Evolutionary conservation across 1,140 invertebrate species (phyloP), one percentile per base, ranked within the genome.

Genomic region (Teleogryllus occipitalis): DNA sequence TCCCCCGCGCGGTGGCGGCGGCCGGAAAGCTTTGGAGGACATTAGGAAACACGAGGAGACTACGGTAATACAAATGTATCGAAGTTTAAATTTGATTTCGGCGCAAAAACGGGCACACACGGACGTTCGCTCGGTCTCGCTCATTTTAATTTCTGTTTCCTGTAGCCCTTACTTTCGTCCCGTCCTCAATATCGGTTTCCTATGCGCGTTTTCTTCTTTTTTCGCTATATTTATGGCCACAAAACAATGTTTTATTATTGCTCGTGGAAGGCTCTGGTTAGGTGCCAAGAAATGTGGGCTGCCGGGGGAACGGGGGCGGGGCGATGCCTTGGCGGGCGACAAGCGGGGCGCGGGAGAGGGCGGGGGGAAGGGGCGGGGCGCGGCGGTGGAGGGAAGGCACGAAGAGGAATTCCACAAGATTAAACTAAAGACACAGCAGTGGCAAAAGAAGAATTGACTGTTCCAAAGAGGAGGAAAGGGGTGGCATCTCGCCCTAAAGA

Each of bases 221-320:
- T 47, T 47, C n/a, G 74, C 75, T 54, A 75, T 79, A 79, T 79
- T 79, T 79, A 79, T 79, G 78, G 74, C 54, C 78, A 75, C 73
- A 79, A 8, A 47, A 79, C 78, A 75, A 79, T 79, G 78, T 75
- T 79, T 79, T 79, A 79, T 79, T 79, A 79, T 76, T 75, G 73
- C 74, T 75, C 49, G 27, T 47, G 78, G 47, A 21, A 46, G 46
- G 74, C 21, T 22, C 73, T 75, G 78, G 78, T 75, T 47, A 79
- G 74, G 78, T 75, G 78, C 74, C 74, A 79, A 65, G 54, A 65
- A 65, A 18, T 65, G 54, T 10, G 18, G 54, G 54, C 54, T 10
- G 54, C 54, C 21, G 12, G n/a, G 74, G 74, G 74, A 7, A 7
- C 8, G 74, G 74, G 21, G 74, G 74, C 21, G 74, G 74, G 74